A percentile compares a stretch with the other conserved stretches of the same genome.
Conservation (phyloP, 2,888 invertebrate species). For the Polylopha cassiicola region DNA sequence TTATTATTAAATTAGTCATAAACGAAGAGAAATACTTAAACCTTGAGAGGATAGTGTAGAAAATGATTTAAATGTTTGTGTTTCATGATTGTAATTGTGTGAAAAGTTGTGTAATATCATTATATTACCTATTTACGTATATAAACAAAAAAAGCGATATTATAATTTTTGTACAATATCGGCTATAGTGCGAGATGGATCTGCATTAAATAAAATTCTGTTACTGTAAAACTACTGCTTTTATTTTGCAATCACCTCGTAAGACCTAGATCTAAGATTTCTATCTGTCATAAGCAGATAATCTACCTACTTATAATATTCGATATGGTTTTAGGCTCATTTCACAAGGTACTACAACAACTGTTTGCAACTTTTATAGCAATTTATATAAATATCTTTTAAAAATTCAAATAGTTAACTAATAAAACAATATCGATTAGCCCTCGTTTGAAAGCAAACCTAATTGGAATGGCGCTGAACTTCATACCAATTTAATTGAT, state of each 20-base stretch:
- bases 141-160: conserved; percentile 61
- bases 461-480: too few relatives aligned
- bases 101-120: conserved; percentile 69
- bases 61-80: conserved; percentile 70
- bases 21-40: conserved; percentile 69
- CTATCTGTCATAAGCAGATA: too few relatives aligned
- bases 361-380: too few relatives aligned
- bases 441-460: too few relatives aligned
- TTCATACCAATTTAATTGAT: too few relatives aligned
- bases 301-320: too few relatives aligned
- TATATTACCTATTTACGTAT: conserved; percentile 60
- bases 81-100: conserved; percentile 73
- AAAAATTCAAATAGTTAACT: too few relatives aligned
- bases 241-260: conserved; percentile 29
- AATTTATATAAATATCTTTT: too few relatives aligned
- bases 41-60: conserved; percentile 64
- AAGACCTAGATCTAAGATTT: not conserved
- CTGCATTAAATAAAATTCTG: conserved; percentile 77
- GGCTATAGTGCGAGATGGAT: conserved; percentile 72
- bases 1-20: conserved; percentile 59
- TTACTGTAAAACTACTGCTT: conserved; percentile 63
- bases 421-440: too few relatives aligned
- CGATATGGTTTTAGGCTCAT: too few relatives aligned
- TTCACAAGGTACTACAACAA: too few relatives aligned
- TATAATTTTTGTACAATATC: conserved; percentile 76